Percentiles rank a stretch among this genome's conserved stretches.
phyloP scores from a whole-genome alignment of 2,113 vertebrate genomes.

The Origma solitaria region DNA sequence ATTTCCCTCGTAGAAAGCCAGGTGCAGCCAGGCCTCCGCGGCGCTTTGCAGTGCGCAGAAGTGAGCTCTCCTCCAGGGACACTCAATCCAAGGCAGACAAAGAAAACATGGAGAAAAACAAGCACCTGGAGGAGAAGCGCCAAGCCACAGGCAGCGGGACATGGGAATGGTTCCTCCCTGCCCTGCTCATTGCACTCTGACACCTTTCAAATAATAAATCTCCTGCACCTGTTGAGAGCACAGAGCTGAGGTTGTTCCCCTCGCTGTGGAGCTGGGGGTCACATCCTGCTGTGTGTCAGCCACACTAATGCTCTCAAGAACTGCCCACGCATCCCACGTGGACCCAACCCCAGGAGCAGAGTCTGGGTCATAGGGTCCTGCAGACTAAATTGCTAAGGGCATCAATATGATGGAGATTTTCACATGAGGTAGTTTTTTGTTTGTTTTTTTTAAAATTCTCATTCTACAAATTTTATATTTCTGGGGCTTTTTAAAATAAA shows the following conservation, averaged over 20 bases:
- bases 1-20: constrained; percentile 35
- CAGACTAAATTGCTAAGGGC: background rate
- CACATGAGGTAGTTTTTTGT: background rate
- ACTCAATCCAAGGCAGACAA: background rate
- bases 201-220: background rate
- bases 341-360: rapidly evolving
- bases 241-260: background rate
- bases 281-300: background rate
- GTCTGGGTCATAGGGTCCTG: background rate
- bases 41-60: background rate
- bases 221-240: background rate
- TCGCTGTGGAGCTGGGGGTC: rapidly evolving
- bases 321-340: background rate
- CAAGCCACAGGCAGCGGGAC: background rate
- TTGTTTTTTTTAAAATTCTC: background rate
- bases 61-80: constrained; percentile 12
- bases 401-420: background rate
- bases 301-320: background rate
- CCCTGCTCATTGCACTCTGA: background rate
- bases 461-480: background rate
- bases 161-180: background rate
- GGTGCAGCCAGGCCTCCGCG: background rate
- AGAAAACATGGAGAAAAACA: background rate
- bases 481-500: background rate
- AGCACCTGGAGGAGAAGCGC: background rate